Base-by-base conservation (phyloP, 2,888 invertebrate species). In the Mythimna loreyi region DNA sequence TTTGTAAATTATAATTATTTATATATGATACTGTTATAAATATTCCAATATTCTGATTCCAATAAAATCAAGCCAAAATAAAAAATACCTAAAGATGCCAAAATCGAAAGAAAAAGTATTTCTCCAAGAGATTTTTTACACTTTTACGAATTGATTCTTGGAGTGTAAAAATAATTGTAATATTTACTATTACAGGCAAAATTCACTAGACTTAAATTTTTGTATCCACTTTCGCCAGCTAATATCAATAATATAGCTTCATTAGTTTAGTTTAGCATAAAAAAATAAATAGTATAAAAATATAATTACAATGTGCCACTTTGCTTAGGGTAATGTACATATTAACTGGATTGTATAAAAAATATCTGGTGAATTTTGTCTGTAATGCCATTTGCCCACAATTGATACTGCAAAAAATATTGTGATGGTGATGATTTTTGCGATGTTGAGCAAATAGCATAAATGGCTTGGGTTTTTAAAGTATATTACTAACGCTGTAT, bases 231-330 rank as follows among this genome's bases (percentile, higher is more conserved):
- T 60, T 75, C 36, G 30, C 56, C 47, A 28, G 58, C 45, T 50
- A 40, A 61, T 60, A 50, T 55, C 25, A 50, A 62, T 53, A 71
- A 78, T 28, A 64, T 63, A 64, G 63, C 53, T 58, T 59, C 30
- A 58, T 52, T 71, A 78, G 50, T 67, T 59, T 78, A 67, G 62
- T 66, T 66, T 62, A 66, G 58, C 45, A 40, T 66, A 9, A 57
- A 63, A 72, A 1, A 62, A 59, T 45, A 59, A 8, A 49, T 62
- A 53, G 25, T 55, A 50, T 40, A 25, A 40, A 45, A n/a, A 28
- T 28, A 28, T 28, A 28, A 28, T 25, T 25, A 55, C 50, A 55
- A 58, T 40, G 25, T 45, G 49, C 36, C 56, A 57, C 19, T 49
- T 66, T 36, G 36, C 45, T 30, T 49, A 68, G 19, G 9, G 1